Evolutionary conservation across 2,888 invertebrate species (phyloP).

Genomic region (Meghimatium bilineatum): DNA sequence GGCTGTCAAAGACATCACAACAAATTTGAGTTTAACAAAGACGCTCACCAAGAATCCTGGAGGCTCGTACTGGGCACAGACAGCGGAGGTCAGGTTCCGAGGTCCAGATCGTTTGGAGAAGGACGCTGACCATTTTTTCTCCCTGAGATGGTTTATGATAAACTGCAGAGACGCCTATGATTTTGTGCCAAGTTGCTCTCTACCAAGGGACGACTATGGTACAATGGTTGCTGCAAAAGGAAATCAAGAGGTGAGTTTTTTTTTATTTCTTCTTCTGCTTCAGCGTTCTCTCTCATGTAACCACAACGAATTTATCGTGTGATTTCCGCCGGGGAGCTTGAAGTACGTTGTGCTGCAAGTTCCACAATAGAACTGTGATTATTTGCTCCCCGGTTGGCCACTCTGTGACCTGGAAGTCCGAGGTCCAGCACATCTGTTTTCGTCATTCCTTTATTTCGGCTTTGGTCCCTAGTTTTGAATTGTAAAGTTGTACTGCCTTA

Average conservation of each 20-base stretch:
- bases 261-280: background rate
- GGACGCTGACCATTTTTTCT: background rate
- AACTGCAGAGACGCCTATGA: constrained; percentile 32
- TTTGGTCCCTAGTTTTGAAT: too few species aligned
- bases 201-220: constrained; percentile 33
- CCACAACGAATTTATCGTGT: too few species aligned
- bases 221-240: constrained; percentile 7
- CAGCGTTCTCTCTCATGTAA: too few species aligned
- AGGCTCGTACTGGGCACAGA: constrained; percentile 18
- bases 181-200: constrained; percentile 11
- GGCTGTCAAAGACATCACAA: constrained; percentile 3
- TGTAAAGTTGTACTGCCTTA: too few species aligned
- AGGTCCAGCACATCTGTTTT: too few species aligned
- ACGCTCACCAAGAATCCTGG: background rate
- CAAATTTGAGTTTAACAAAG: constrained; percentile 19
- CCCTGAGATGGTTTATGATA: constrained; percentile 35
- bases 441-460: too few species aligned
- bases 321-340: too few species aligned
- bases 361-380: too few species aligned
- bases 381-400: too few species aligned
- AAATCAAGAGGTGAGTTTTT: constrained; percentile 30
- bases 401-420: too few species aligned
- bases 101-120: constrained; percentile 29
- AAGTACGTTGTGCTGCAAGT: too few species aligned
- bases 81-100: constrained; percentile 12